Base-by-base conservation (phyloP, 2,797 vertebrate species). In the Columba guinea region DNA sequence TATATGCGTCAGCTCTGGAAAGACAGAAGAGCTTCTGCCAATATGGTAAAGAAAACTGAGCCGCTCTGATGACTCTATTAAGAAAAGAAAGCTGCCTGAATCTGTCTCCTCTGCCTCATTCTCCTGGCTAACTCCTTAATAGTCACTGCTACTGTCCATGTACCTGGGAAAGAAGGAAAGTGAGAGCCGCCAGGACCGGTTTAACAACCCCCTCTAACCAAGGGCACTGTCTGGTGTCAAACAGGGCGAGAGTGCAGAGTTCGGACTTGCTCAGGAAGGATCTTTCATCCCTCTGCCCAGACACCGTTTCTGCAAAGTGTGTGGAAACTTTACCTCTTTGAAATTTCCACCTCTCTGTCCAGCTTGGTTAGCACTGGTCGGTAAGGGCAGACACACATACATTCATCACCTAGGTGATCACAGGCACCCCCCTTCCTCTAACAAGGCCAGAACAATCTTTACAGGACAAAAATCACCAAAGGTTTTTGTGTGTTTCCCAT, bases 241-340 rank as follows among this genome's bases (percentile, higher is more conserved):
- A 20, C 14, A 30, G 12, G 24, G n/a, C 3, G 11, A 24, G 39
- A 35, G 32, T 34, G 55, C 22, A 5, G 22, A 37, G 35, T 8
- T 9, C 0, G 3, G 22, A 3, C 2, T 21, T 22, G 28, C n/a
- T 52, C 35, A 20, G 21, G n/a, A 34, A 48, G 30, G 44, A 58
- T 17, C 10, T 62, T 22, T 26, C 48, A 37, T 15, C 30, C 11
- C 44, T 7, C 53, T 26, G 12, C 24, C 58, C 56, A 32, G 3
- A 22, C 4, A 6, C 15, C 10, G 39, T 5, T 10, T 48, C 32
- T 37, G 27, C 2, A 23, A 37, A 58, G 18, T 0, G 8, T 8
- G 56, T 10, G 7, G n/a, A 65, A n/a, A 62, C 24, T 5, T 26
- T 23, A 12, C 30, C 65, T 18, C 51, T 41, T 14, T 2, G 60